phyloP scores from a whole-genome alignment of 1,140 invertebrate species.

The Plectrocnemia conspersa region DNA sequence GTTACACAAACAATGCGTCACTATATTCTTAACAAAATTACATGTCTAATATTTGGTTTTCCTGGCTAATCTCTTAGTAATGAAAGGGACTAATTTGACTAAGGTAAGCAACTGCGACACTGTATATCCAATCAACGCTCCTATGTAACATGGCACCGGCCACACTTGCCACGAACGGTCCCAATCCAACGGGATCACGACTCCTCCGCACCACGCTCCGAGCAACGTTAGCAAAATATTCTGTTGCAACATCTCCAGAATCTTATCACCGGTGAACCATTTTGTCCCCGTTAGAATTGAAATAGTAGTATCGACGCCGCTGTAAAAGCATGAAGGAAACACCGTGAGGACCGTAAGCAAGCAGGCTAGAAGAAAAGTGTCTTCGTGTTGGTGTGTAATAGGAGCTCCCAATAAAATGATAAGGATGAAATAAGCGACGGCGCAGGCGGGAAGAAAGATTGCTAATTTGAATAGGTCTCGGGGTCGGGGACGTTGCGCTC shows the following conservation, averaged over 20 bases:
- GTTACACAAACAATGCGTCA: too few species aligned
- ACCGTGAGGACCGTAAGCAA: constrained; percentile 63
- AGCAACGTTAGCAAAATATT: constrained; percentile 61
- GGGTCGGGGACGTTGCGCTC: too few species aligned
- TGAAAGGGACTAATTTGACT: constrained; percentile 40
- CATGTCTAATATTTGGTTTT: constrained; percentile 25
- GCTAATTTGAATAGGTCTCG: constrained; percentile 24
- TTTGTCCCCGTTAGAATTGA: constrained; percentile 52
- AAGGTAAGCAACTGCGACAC: constrained; percentile 55
- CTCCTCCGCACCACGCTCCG: constrained; percentile 83
- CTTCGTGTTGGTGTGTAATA: constrained; percentile 57
- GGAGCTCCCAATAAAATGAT: constrained; percentile 75
- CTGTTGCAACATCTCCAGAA: constrained; percentile 55
- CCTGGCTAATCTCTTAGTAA: constrained; percentile 25
- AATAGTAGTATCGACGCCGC: constrained; percentile 55
- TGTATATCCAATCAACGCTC: constrained; percentile 62
- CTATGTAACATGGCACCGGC: constrained; percentile 72
- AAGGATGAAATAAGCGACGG: constrained; percentile 18
- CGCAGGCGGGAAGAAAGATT: constrained; percentile 22
- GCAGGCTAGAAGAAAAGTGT: constrained; percentile 67
- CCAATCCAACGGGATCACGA: constrained; percentile 89
- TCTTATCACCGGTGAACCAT: constrained; percentile 46
- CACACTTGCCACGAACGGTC: constrained; percentile 83
- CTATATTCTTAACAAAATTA: too few species aligned
- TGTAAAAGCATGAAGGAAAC: constrained; percentile 58